Evolutionary conservation across 2,888 invertebrate genomes (phyloP), one percentile per base, ranked within the genome.

Genomic region (Auanema freiburgensis): DNA sequence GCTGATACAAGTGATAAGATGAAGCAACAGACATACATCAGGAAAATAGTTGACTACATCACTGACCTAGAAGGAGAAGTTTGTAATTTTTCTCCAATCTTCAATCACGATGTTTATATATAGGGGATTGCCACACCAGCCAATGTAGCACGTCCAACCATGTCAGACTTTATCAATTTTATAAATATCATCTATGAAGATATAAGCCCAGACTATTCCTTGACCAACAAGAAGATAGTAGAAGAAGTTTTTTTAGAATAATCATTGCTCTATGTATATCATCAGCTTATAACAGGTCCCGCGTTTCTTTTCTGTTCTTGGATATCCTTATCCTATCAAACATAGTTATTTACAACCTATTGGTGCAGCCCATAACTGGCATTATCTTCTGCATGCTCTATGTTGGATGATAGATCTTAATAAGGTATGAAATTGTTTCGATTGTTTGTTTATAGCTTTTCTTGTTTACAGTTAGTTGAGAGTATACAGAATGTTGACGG

Each of bases 381-480:
- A 60, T 40, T 60, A 60, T 43, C 60, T 60, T n/a, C 60, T 60
- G 5, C 60, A 60, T 16, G 60, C 60, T 2, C 25, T 60, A 14
- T 54, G 44, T 44, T 60, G 60, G 60, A 46, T 60, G 18, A 40
- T 60, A n/a, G 60, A 60, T 25, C 44, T 60, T 53, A 55, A 54
- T 4, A 25, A 60, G 41, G 59, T 51, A 40, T 1, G 33, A 11
- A 11, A 40, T 5, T 25, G 44, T 16, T 23, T 16, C 16, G 10
- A 23, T 57, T 11, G 2, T 5, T 33, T 33, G 33, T 5, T 33
- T 33, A 5, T 8, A 33, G 33, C 33, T 5, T 33, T 33, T 33
- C 8, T 33, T 33, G 8, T 5, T 33, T 33, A 33, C 8, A 33
- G 33, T 33, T 33, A 33, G 33, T 33, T 3, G 33, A 33, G 8